Evolutionary conservation across 1,140 invertebrate genomes (phyloP).

Genomic region (Laodelphax striatellus): DNA sequence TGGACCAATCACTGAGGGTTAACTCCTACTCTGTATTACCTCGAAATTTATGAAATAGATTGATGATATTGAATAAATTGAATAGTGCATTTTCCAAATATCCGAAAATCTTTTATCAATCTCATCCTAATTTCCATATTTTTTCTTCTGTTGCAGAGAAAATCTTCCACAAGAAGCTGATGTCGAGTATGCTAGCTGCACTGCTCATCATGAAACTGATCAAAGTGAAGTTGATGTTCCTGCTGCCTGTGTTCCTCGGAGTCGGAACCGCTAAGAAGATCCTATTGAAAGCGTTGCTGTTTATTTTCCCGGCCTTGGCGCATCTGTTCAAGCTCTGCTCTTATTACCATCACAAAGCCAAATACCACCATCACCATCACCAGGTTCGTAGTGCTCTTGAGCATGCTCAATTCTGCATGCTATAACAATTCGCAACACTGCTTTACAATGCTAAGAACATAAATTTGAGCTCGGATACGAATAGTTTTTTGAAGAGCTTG

Average conservation of each 20-base stretch:
- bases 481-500: too few relatives aligned
- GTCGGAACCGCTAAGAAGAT: constrained; percentile 70
- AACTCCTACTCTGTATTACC: too few relatives aligned
- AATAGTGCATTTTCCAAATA: too few relatives aligned
- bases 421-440: too few relatives aligned
- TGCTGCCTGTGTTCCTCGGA: constrained; percentile 35
- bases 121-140: constrained; percentile 25
- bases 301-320: constrained; percentile 65
- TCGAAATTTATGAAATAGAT: too few relatives aligned
- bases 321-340: constrained; percentile 75
- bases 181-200: constrained; percentile 57
- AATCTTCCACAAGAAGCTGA: constrained; percentile 57
- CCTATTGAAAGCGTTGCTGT: constrained; percentile 62
- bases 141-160: constrained; percentile 49
- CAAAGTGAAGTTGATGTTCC: constrained; percentile 30
- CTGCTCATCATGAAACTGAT: constrained; percentile 67
- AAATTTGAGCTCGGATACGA: too few relatives aligned
- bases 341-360: constrained; percentile 58
- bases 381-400: constrained; percentile 28
- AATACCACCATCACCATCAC: constrained; percentile 66
- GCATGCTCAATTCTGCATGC: too few relatives aligned
- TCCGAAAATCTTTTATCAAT: constrained; percentile 41
- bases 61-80: too few relatives aligned
- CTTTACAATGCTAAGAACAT: too few relatives aligned
- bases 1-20: too few relatives aligned